These are phyloP conservation scores for Pogonus chalceus DNA, from an alignment of 1,140 invertebrate species.

Conservation along the genomic window DNA sequence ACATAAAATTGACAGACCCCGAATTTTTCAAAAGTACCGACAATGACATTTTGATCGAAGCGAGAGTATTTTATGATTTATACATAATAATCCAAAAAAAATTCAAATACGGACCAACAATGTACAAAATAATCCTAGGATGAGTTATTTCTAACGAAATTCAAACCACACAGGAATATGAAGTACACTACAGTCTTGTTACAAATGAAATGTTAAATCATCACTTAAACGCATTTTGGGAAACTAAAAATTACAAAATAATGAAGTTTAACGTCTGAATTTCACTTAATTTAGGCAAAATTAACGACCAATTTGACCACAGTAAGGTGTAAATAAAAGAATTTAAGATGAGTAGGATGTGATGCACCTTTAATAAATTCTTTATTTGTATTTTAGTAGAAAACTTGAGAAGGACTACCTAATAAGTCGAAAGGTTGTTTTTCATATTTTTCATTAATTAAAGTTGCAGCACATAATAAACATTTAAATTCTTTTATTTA, in stretches of 20 bases:
- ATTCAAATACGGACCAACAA: not conserved
- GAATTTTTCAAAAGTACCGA: not conserved
- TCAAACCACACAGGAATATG: not conserved
- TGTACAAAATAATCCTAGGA: slow-evolving; percentile 13
- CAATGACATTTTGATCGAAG: slow-evolving; percentile 12
- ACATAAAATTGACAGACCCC: not conserved
- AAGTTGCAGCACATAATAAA: too few relatives aligned
- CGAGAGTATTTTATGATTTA: slow-evolving; percentile 11
- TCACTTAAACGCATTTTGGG: not conserved
- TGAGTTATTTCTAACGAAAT: slow-evolving; percentile 12
- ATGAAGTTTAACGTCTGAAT: too few relatives aligned
- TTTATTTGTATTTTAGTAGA: too few relatives aligned
- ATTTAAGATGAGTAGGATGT: too few relatives aligned
- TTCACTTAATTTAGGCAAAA: too few relatives aligned
- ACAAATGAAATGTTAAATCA: not conserved
- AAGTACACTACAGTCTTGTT: not conserved
- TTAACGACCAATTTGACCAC: too few relatives aligned
- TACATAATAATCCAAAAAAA: slow-evolving; percentile 10
- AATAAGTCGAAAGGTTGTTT: too few relatives aligned
- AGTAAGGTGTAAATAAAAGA: too few relatives aligned
- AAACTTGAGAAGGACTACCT: too few relatives aligned
- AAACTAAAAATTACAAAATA: not conserved
- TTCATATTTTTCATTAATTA: too few relatives aligned
- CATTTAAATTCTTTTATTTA: too few relatives aligned
- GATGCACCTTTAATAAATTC: too few relatives aligned